Percentiles rank a stretch among this genome's conserved stretches.
These are phyloP conservation scores for Tetrao urogallus DNA, from an alignment of 2,113 vertebrate genomes.

Conservation along the genomic window DNA sequence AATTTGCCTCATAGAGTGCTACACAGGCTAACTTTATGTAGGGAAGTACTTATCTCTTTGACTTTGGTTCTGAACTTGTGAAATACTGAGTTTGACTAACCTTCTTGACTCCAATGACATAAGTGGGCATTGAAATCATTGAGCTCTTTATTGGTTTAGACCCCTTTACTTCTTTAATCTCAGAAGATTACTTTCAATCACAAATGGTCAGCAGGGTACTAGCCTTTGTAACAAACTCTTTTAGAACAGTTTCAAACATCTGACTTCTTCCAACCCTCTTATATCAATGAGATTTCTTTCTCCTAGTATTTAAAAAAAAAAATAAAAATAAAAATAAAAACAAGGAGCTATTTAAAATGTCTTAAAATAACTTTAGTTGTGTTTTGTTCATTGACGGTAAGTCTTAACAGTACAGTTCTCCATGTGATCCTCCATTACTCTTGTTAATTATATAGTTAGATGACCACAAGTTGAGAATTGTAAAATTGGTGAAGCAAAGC, in stretches of 20 bases:
- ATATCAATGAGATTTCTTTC: background rate
- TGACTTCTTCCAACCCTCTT: background rate
- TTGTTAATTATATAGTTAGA: constrained; percentile 2
- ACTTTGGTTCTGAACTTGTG: background rate
- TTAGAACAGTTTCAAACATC: constrained; percentile 17
- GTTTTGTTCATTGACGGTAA: background rate
- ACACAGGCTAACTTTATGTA: background rate
- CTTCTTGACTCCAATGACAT: background rate
- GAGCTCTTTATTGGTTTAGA: constrained; percentile 48
- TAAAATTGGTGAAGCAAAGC: background rate
- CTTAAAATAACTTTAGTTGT: background rate
- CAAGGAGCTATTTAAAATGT: background rate
- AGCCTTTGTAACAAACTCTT: constrained; percentile 7
- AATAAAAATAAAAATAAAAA: background rate
- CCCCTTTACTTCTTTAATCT: constrained; percentile 42
- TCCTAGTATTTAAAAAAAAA: background rate
- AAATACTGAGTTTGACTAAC: constrained; percentile 31
- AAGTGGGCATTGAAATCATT: constrained; percentile 15
- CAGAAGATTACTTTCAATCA: constrained; percentile 42
- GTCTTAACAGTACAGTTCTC: background rate
- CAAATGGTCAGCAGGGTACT: constrained; percentile 38
- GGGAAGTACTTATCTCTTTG: background rate
- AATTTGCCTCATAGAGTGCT: background rate
- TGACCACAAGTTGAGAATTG: constrained; percentile 10
- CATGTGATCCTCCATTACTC: background rate